phyloP scores from a whole-genome alignment of 2,888 invertebrate species.

The Cheilosia vulpina region DNA sequence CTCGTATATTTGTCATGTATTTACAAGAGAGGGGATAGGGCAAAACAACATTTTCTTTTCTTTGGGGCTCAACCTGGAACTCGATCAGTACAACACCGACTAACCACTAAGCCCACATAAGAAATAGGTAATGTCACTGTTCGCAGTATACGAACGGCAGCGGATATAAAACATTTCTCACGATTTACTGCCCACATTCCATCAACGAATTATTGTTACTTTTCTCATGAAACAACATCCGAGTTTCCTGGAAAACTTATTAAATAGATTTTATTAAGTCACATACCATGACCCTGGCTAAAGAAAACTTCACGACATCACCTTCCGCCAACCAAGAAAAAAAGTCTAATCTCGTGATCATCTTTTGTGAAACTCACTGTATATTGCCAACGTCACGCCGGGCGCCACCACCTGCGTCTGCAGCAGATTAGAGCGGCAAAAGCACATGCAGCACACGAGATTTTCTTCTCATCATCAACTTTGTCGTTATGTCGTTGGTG shows the following conservation, averaged over 20 bases:
- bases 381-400: neutral
- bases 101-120: no score
- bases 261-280: neutral
- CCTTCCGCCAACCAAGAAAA: constrained; percentile 30
- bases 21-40: no score
- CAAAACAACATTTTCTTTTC: no score
- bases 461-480: constrained; percentile 14
- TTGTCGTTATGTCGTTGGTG: constrained; percentile 6
- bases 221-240: neutral
- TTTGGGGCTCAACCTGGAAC: no score
- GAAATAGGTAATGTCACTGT: no score
- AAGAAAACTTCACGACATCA: constrained; percentile 49
- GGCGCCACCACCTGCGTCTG: constrained; percentile 25
- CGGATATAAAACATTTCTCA: neutral
- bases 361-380: constrained; percentile 21
- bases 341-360: constrained; percentile 47
- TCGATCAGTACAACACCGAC: no score
- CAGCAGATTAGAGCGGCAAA: constrained; percentile 14
- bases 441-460: constrained; percentile 21
- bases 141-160: no score
- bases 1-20: no score
- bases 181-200: neutral
- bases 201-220: neutral
- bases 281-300: constrained; percentile 18
- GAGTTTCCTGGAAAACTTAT: neutral